Conservation (phyloP, 2,888 invertebrate species). For the Ophion slaviceki region DNA sequence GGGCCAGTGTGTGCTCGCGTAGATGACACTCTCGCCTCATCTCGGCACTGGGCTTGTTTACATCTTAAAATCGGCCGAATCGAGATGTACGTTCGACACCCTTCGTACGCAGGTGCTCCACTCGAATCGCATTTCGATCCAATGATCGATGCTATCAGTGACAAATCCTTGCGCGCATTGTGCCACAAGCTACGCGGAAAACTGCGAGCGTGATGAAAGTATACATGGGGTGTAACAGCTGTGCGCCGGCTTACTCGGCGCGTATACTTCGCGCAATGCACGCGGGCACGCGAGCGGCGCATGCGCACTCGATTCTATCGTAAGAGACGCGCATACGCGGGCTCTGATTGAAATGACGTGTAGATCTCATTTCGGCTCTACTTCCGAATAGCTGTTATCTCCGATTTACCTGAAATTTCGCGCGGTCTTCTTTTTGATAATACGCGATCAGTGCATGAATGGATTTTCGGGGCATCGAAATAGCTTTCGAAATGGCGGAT, state of each 20-base stretch:
- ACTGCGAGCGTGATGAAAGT: background rate
- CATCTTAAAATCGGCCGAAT: slow-evolving; percentile 17
- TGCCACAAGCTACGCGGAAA: background rate
- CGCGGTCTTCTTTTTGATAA: no score
- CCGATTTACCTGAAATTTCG: no score
- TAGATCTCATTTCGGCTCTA: background rate
- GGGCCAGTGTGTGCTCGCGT: background rate
- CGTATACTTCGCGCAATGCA: background rate
- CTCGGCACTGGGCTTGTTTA: slow-evolving; percentile 21
- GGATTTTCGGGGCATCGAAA: no score
- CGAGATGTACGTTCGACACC: background rate
- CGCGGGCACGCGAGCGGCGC: background rate
- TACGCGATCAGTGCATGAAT: no score
- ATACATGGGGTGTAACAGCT: background rate
- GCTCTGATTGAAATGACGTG: background rate
- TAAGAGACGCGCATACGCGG: background rate
- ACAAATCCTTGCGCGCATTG: background rate
- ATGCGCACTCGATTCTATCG: background rate
- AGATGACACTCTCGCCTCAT: background rate
- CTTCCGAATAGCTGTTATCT: no score
- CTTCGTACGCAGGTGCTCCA: no score
- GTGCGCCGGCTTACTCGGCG: background rate
- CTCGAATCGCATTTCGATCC: no score
- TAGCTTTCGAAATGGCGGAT: no score
- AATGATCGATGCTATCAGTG: background rate